These are phyloP conservation scores for Andrena fulva DNA, from an alignment of 2,888 invertebrate genomes.

Conservation along the genomic window DNA sequence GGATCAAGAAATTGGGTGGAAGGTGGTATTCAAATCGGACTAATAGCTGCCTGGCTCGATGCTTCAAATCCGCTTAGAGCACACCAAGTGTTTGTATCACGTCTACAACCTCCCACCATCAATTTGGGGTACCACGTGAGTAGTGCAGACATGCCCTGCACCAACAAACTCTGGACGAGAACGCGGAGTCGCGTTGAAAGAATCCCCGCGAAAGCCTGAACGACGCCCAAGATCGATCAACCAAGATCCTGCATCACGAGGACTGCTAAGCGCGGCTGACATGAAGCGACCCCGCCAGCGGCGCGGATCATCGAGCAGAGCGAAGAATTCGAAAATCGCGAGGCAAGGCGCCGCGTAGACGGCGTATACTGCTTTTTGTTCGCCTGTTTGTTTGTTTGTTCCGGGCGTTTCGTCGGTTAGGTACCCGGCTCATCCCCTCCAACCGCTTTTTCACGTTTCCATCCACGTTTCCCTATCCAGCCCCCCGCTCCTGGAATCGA, in stretches of 20 bases:
- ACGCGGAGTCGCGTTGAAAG: not conserved
- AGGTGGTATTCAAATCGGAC: not conserved
- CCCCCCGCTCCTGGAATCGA: slow-evolving; percentile 67
- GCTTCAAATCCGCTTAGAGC: too few species aligned
- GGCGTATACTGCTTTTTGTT: slow-evolving; percentile 76
- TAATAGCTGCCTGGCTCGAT: not conserved
- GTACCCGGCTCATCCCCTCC: slow-evolving; percentile 60
- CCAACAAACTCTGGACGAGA: not conserved
- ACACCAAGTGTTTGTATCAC: too few species aligned
- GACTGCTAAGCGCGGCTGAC: slow-evolving; percentile 5
- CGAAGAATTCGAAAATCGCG: slow-evolving; percentile 74
- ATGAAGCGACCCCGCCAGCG: slow-evolving; percentile 12
- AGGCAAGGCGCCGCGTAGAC: slow-evolving; percentile 79
- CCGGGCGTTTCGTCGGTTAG: slow-evolving; percentile 75
- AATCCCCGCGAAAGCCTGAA: not conserved
- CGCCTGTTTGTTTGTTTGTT: slow-evolving; percentile 79
- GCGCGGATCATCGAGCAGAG: slow-evolving; percentile 24
- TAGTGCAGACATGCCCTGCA: not conserved
- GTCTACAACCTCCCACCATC: too few species aligned
- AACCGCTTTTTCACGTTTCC: slow-evolving; percentile 30
- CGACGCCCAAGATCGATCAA: not conserved
- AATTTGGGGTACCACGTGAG: too few species aligned
- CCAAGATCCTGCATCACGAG: slow-evolving; percentile 15
- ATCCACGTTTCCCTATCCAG: slow-evolving; percentile 9
- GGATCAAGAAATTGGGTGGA: not conserved